Base-by-base conservation (phyloP, 2,113 vertebrate genomes). In the Geococcyx californianus region DNA sequence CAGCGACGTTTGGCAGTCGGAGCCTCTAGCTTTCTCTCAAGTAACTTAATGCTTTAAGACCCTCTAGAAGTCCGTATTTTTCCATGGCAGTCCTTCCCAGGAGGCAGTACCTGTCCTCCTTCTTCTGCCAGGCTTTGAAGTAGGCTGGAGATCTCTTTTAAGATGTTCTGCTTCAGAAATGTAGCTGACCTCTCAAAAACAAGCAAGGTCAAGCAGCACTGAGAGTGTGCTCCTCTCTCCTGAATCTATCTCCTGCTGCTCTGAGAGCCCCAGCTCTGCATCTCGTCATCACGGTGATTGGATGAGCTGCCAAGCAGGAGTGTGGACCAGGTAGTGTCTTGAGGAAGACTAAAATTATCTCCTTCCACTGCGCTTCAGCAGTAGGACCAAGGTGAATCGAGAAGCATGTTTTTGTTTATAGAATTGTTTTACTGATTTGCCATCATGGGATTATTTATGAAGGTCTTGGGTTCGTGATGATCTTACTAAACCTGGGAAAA, bases 1-100 rank as follows among this genome's bases (percentile, higher is more conserved):
- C 0, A 0, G 51, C 36, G 55, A 8, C 21, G 7, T 24, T 80
- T 4, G 58, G 10, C 45, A 34, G 20, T 1, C 44, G 4, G 45
- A 82, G 20, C 44, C 26, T 72, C 69, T 19, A 42, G 34, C 70
- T 82, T 38, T 45, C 70, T 42, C 54, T 83, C 2, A 2, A 51
- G n/a, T 36, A 45, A 82, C 12, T 28, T 60, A 45, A 69, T 23
- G 55, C 42, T 54, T 15, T 7, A 21, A 79, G 31, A 69, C 44
- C 31, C 70, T 85, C 74, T 12, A 38, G n/a, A 59, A 6, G 5
- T 12, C 59, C 55, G 51, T 25, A 7, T 83, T 42, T 42, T 95
- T 77, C 75, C 51, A 13, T 6, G 54, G 62, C 49, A 58, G 28
- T 28, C 74, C 82, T 60, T 56, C 58, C 85, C 28, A 72, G 62